Percentiles rank a stretch among this genome's conserved stretches.
Conservation (phyloP, 2,797 vertebrate genomes). For the Schizothorax lantsangensis region DNA sequence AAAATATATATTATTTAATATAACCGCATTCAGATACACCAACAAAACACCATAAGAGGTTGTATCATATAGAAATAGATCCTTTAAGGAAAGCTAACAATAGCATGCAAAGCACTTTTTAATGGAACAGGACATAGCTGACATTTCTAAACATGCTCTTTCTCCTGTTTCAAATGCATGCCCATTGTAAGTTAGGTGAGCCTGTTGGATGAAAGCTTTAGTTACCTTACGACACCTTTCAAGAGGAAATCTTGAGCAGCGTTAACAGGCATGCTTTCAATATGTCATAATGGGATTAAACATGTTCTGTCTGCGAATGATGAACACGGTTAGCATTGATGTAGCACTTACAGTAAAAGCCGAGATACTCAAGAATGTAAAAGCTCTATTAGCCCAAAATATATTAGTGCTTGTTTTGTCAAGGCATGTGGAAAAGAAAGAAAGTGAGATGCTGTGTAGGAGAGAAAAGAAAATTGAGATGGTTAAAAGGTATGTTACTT, state of each 20-base stretch:
- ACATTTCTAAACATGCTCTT: slow-evolving; percentile 4
- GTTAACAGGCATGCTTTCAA: slow-evolving; percentile 46
- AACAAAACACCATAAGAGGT: not conserved
- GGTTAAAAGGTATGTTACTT: not conserved
- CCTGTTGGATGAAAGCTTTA: slow-evolving; percentile 71
- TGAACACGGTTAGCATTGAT: slow-evolving; percentile 78
- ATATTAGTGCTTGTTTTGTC: slow-evolving; percentile 71
- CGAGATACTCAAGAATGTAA: slow-evolving; percentile 74
- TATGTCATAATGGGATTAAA: slow-evolving; percentile 65
- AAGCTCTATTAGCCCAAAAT: slow-evolving; percentile 69
- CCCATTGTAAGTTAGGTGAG: slow-evolving; percentile 66
- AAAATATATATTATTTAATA: not conserved
- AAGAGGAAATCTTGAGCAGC: slow-evolving; percentile 50
- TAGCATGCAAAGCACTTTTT: not conserved
- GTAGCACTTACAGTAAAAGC: slow-evolving; percentile 67
- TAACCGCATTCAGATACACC: not conserved
- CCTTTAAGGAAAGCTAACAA: not conserved
- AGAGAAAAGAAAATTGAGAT: slow-evolving; percentile 18
- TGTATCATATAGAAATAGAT: not conserved
- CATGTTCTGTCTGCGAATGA: slow-evolving; percentile 66
- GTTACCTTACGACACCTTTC: slow-evolving; percentile 65
- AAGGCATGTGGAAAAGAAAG: slow-evolving; percentile 50
- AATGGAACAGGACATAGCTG: not conserved
- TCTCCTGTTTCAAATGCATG: slow-evolving; percentile 31
- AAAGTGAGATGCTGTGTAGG: slow-evolving; percentile 27